Evolutionary conservation across 2,888 invertebrate genomes (phyloP).

Genomic region (Leptarthrus brevirostris): DNA sequence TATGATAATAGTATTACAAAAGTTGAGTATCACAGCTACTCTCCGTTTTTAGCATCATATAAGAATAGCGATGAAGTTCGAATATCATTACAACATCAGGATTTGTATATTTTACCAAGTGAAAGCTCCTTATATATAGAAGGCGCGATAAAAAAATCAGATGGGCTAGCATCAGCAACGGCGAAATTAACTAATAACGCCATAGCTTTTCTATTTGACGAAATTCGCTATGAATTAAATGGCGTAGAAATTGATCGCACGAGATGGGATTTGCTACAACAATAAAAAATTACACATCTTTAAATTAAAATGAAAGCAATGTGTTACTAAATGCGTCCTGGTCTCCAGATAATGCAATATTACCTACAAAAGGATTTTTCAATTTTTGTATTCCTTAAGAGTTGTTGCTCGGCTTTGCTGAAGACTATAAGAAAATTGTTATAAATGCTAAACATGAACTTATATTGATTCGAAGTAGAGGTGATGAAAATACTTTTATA

Average conservation of each 20-base stretch:
- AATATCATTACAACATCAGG: constrained; percentile 58
- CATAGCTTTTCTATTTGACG: constrained; percentile 60
- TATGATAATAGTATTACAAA: constrained; percentile 56
- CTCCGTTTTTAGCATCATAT: constrained; percentile 56
- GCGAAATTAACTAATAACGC: constrained; percentile 52
- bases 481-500: constrained; percentile 28
- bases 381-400: constrained; percentile 59
- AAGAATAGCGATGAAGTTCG: constrained; percentile 58
- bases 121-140: constrained; percentile 55
- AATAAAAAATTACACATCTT: too few relatives aligned
- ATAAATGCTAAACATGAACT: constrained; percentile 63
- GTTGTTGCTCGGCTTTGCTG: constrained; percentile 61
- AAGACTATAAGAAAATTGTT: constrained; percentile 62
- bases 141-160: constrained; percentile 52
- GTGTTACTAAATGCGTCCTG: neutral
- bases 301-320: neutral
- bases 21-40: constrained; percentile 57
- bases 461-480: constrained; percentile 52
- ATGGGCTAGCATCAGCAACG: constrained; percentile 1
- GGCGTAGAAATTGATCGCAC: constrained; percentile 47
- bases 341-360: neutral
- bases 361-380: constrained; percentile 52
- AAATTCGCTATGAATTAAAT: constrained; percentile 59
- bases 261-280: too few relatives aligned
- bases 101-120: constrained; percentile 46